Conservation (phyloP, 2,797 vertebrate species). For the Liasis olivaceus region DNA sequence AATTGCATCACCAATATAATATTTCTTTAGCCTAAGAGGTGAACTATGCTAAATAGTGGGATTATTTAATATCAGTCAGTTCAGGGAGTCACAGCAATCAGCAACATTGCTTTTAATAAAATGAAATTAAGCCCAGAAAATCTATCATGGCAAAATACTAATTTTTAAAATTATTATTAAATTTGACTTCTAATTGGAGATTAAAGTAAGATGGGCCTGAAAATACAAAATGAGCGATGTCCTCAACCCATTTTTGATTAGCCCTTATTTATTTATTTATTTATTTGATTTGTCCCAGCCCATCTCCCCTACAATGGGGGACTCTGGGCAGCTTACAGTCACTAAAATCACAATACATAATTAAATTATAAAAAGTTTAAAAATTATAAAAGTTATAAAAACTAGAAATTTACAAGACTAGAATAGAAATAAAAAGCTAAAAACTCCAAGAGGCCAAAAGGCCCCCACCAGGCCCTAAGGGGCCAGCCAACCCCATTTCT, state of each 20-base stretch:
- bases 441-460: too few relatives aligned
- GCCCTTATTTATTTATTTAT: too few relatives aligned
- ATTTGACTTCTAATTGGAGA: slow-evolving; percentile 56
- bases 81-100: slow-evolving; percentile 37
- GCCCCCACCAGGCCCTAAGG: too few relatives aligned
- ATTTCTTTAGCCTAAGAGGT: neutral
- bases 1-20: neutral
- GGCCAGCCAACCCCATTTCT: too few relatives aligned
- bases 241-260: slow-evolving; percentile 55
- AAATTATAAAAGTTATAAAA: too few relatives aligned
- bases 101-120: slow-evolving; percentile 41
- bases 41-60: slow-evolving; percentile 17
- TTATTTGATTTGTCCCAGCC: too few relatives aligned
- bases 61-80: slow-evolving; percentile 17
- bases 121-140: slow-evolving; percentile 47
- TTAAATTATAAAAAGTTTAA: too few relatives aligned
- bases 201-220: slow-evolving; percentile 58
- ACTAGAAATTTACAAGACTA: too few relatives aligned
- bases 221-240: slow-evolving; percentile 55
- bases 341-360: too few relatives aligned
- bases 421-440: too few relatives aligned
- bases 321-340: too few relatives aligned
- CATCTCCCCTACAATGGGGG: too few relatives aligned
- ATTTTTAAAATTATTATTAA: slow-evolving; percentile 46
- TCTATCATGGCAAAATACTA: slow-evolving; percentile 47